Conservation (phyloP, 2,113 vertebrate genomes). For the Acanthisitta chloris region DNA sequence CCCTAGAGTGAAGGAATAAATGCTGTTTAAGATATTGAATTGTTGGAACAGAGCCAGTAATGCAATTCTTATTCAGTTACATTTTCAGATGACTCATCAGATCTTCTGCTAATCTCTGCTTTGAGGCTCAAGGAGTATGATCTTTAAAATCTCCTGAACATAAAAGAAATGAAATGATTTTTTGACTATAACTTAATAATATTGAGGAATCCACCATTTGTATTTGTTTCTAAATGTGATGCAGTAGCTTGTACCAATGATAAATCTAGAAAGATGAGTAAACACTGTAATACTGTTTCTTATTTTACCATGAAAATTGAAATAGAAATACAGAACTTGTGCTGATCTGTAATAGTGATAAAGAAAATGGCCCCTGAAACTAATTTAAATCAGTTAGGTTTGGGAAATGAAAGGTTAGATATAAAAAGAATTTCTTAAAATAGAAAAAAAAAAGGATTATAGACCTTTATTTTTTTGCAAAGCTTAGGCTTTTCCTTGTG, state of each 20-base stretch:
- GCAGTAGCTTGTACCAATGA: neutral
- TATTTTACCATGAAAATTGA: neutral
- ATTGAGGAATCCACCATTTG: neutral
- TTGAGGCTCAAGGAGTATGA: neutral
- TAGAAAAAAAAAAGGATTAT: neutral
- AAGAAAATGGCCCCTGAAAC: neutral
- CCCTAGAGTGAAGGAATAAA: constrained; percentile 19
- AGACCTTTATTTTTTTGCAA: neutral
- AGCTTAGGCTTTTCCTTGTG: neutral
- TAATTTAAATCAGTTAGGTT: constrained; percentile 15
- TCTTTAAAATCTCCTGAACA: neutral
- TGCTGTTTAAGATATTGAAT: constrained; percentile 58
- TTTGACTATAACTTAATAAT: neutral
- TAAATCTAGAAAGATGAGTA: neutral
- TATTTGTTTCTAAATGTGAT: neutral
- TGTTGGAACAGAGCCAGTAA: constrained; percentile 37
- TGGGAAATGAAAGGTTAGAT: neutral
- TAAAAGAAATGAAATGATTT: neutral
- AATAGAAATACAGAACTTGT: neutral
- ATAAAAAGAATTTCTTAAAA: neutral
- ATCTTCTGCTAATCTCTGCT: neutral
- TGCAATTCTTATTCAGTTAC: constrained; percentile 9
- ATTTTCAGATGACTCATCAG: constrained; percentile 59
- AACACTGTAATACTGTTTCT: neutral
- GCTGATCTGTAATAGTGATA: neutral